Evolutionary conservation across 2,113 vertebrate species (phyloP).

Genomic region (Corynorhinus townsendii): DNA sequence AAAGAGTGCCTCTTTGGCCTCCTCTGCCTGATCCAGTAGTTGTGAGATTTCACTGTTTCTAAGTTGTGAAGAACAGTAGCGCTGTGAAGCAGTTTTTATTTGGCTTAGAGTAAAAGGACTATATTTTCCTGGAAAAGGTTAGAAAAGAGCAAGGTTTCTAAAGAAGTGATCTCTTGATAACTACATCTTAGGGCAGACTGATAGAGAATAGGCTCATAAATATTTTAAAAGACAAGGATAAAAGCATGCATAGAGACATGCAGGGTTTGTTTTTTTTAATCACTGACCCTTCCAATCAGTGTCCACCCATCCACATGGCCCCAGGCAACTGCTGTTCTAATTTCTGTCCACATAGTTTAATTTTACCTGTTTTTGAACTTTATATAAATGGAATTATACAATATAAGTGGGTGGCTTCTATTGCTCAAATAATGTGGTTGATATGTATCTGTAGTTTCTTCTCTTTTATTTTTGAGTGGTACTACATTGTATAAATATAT

Average conservation of each 20-base stretch:
- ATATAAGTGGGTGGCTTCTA: not conserved
- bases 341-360: not conserved
- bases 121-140: not conserved
- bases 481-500: not conserved
- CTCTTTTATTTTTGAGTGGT: not conserved
- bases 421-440: not conserved
- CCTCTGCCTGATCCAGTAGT: not conserved
- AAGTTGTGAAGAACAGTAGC: not conserved
- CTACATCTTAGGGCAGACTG: not conserved
- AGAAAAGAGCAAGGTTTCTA: slow-evolving; percentile 9
- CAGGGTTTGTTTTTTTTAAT: not conserved
- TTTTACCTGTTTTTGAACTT: not conserved
- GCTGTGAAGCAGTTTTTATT: not conserved
- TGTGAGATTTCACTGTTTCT: not conserved
- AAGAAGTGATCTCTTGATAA: slow-evolving; percentile 13
- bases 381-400: not conserved
- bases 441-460: not conserved
- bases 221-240: slow-evolving; percentile 13
- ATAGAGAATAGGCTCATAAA: not conserved
- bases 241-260: not conserved
- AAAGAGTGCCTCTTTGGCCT: not conserved
- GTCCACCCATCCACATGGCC: no score
- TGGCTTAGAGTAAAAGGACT: not conserved
- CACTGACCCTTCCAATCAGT: not conserved
- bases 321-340: not conserved